Evolutionary conservation across 2,888 invertebrate species (phyloP).

Genomic region (Gymnocheta viridis): DNA sequence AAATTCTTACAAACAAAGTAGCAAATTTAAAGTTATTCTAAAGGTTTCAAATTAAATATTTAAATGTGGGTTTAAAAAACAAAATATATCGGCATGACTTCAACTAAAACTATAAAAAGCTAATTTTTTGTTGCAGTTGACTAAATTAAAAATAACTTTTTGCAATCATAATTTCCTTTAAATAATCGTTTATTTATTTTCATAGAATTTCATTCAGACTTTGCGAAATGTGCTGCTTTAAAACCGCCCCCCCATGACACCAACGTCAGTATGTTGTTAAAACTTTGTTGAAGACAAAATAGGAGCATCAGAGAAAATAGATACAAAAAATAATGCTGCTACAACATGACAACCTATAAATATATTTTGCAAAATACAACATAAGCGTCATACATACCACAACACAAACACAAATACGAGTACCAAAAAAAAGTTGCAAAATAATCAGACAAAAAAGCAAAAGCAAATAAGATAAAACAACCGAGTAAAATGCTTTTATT

Average conservation of each 20-base stretch:
- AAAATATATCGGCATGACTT: too few species aligned
- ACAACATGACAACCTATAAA: constrained; percentile 14
- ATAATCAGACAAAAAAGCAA: constrained; percentile 7
- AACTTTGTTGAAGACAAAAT: constrained; percentile 16
- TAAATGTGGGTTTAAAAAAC: too few species aligned
- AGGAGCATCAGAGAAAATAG: not conserved
- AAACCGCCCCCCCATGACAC: constrained; percentile 10
- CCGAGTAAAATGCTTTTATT: constrained; percentile 36
- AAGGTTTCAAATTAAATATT: not conserved
- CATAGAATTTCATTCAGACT: not conserved
- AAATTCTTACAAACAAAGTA: not conserved
- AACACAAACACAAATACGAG: not conserved
- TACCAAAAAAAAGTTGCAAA: constrained; percentile 21
- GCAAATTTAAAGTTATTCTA: not conserved
- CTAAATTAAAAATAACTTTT: not conserved
- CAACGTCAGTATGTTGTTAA: constrained; percentile 23
- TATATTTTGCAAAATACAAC: constrained; percentile 8
- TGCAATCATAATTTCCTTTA: not conserved
- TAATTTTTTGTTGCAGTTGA: not conserved
- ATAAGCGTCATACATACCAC: constrained; percentile 35
- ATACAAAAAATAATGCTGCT: constrained; percentile 13
- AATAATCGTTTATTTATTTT: not conserved
- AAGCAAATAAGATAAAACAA: constrained; percentile 15
- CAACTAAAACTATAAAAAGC: not conserved
- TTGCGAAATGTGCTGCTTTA: constrained; percentile 6